These are phyloP conservation scores for Drosophila subquinaria DNA, from an alignment of 2,888 invertebrate genomes.

Conservation along the genomic window DNA sequence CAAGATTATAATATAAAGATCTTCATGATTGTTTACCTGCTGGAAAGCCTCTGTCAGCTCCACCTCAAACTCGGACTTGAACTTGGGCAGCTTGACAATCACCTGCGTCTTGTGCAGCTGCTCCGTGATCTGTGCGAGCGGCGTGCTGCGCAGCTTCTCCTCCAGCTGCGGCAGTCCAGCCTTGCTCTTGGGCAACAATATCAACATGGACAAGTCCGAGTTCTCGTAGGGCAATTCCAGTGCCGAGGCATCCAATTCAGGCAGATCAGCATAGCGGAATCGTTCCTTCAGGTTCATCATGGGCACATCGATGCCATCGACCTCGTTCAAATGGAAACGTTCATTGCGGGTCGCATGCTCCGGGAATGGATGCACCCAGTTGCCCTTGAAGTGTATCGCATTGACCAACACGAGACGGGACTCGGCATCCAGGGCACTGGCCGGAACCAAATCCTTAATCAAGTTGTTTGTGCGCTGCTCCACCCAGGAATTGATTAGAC, in stretches of 20 bases:
- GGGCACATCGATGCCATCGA: constrained; percentile 86
- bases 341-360: constrained; percentile 87
- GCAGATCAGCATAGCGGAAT: constrained; percentile 70
- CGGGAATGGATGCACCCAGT: constrained; percentile 90
- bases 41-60: constrained; percentile 87
- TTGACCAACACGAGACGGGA: constrained; percentile 92
- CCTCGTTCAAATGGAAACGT: constrained; percentile 89
- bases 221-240: constrained; percentile 91
- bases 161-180: constrained; percentile 89
- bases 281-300: constrained; percentile 88
- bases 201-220: constrained; percentile 90
- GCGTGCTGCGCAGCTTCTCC: constrained; percentile 87
- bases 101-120: constrained; percentile 85
- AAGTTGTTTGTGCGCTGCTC: constrained; percentile 92
- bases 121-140: constrained; percentile 87
- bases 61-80: constrained; percentile 92
- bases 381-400: constrained; percentile 94
- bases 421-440: constrained; percentile 86
- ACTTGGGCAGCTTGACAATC: constrained; percentile 90
- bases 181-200: constrained; percentile 90
- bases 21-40: constrained; percentile 85
- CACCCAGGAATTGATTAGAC: constrained; percentile 93
- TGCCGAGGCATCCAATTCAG: constrained; percentile 69
- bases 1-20: neutral
- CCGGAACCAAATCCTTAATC: constrained; percentile 91